phyloP scores from a whole-genome alignment of 2,888 invertebrate species.

The Leucophora obtusa region DNA sequence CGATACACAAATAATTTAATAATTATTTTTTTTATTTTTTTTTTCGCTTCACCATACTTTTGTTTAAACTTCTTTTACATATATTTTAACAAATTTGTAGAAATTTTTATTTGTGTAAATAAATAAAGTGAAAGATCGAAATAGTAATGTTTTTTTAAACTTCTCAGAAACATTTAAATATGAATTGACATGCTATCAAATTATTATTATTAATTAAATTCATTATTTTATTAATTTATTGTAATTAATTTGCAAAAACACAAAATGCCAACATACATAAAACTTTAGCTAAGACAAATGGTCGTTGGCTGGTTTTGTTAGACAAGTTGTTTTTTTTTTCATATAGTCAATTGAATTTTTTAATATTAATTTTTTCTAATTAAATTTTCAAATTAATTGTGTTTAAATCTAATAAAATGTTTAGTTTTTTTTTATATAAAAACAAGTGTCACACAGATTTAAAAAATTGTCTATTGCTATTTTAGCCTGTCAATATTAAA shows the following conservation, averaged over 20 bases:
- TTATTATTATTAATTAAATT: constrained; percentile 8
- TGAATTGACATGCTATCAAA: neutral
- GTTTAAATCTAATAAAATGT: constrained; percentile 42
- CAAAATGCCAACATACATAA: neutral
- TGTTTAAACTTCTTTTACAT: too few species aligned
- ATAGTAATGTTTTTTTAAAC: too few species aligned
- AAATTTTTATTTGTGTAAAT: too few species aligned
- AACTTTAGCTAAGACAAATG: neutral
- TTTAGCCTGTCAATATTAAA: constrained; percentile 50
- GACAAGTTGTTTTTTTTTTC: neutral
- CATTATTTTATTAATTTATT: constrained; percentile 24
- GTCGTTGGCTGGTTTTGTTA: neutral
- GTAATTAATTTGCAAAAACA: constrained; percentile 18
- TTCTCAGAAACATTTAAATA: too few species aligned
- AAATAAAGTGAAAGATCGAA: too few species aligned
- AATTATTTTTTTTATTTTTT: too few species aligned
- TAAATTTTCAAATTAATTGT: constrained; percentile 53
- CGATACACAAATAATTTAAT: too few species aligned
- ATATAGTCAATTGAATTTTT: neutral
- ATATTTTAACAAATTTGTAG: too few species aligned
- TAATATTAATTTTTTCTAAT: constrained; percentile 26
- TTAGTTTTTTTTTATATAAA: constrained; percentile 12
- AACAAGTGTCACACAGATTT: neutral
- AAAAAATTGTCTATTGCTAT: neutral
- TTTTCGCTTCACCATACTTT: too few species aligned